Percentiles rank a stretch among this genome's conserved stretches.
These are phyloP conservation scores for Anas platyrhynchos DNA, from an alignment of 2,113 vertebrate species.

Conservation along the genomic window DNA sequence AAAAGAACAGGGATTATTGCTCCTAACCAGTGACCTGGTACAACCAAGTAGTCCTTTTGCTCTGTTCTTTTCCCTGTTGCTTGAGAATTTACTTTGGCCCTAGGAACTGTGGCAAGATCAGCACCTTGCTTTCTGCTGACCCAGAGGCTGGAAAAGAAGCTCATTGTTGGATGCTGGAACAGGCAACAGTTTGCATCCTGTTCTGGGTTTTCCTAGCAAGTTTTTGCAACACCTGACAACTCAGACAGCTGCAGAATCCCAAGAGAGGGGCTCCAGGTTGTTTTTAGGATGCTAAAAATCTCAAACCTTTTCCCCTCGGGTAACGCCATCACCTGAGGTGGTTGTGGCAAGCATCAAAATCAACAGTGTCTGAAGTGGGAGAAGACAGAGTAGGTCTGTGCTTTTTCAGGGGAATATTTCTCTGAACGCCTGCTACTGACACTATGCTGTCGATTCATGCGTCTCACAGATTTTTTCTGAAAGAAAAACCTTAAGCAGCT, in stretches of 20 bases:
- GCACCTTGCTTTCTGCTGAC: background rate
- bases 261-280: background rate
- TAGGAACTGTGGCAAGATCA: background rate
- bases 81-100: background rate
- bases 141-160: background rate
- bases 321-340: accelerated
- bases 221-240: background rate
- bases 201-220: background rate
- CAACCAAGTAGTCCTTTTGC: background rate
- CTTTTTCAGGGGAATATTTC: background rate
- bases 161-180: background rate
- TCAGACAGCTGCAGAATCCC: background rate
- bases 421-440: background rate
- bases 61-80: background rate
- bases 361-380: background rate
- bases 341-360: background rate
- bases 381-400: background rate
- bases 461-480: background rate
- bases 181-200: background rate
- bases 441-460: background rate
- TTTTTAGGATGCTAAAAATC: background rate
- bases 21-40: background rate
- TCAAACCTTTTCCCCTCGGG: background rate
- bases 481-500: background rate
- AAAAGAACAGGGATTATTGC: background rate